Evolutionary conservation across 2,888 invertebrate genomes (phyloP), one percentile per base, ranked within the genome.

Genomic region (Drosophila planitibia): DNA sequence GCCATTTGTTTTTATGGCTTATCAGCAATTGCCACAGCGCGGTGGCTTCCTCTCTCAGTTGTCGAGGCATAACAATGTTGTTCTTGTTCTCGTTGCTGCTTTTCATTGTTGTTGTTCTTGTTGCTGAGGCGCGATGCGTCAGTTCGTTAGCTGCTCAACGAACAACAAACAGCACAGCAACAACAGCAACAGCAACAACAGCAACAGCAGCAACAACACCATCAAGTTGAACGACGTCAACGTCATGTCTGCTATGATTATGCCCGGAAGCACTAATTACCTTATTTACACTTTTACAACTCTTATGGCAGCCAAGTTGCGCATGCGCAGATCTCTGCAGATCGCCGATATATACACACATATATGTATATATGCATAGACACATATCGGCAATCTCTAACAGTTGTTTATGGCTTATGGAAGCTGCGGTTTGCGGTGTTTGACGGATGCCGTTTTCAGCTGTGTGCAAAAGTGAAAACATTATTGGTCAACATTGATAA

Each of bases 221-320:
- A 47, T 30, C 55, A 33, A 44, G 41, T 59, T 58, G 64, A 63
- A 62, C 79, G 63, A 67, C 74, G 76, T 79, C 85, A 75, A 79
- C 82, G 74, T 85, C 83, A 83, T 90, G 90, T 85, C 90, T 76
- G 73, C 77, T 80, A 83, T 88, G 91, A 90, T 89, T 90, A 84
- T 90, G 91, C 89, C 91, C 92, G 91, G 92, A 91, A 91, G 91
- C 92, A 89, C 91, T 92, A 92, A 92, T 91, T 91, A 91, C 91
- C 92, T 92, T 90, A 92, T 92, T 92, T 91, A 91, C 92, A 91
- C 92, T 91, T 92, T 91, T 88, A 89, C 88, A 84, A 82, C 85
- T 83, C 78, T 83, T 81, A 28, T 57, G 64, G 63, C 74, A 75
- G 78, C 64, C 47, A 39, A 57, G 82, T 57, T 79, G 86, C 86